phyloP scores from a whole-genome alignment of 1,140 invertebrate genomes.

The Oryzaephilus surinamensis region DNA sequence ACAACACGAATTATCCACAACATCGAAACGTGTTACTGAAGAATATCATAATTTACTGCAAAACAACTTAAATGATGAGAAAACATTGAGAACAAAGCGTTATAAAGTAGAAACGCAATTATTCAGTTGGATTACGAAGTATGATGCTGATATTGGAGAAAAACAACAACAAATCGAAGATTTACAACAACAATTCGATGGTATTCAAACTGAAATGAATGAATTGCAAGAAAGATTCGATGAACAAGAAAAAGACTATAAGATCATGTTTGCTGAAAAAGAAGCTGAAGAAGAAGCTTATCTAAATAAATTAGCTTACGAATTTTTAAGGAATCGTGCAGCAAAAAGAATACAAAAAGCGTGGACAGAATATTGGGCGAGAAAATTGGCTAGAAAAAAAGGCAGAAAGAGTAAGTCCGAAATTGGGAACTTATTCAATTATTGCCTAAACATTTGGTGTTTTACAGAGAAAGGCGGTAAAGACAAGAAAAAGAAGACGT shows the following conservation, averaged over 20 bases:
- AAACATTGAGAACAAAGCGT: constrained; percentile 20
- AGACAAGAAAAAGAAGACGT: too few species aligned
- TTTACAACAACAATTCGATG: too few species aligned
- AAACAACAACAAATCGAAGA: too few species aligned
- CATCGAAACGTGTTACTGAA: constrained; percentile 14
- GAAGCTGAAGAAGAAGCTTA: constrained; percentile 23
- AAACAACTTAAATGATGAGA: constrained; percentile 22
- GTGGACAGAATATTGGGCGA: constrained; percentile 25
- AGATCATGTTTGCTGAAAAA: constrained; percentile 24
- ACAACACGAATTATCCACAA: constrained; percentile 18
- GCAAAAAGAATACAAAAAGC: constrained; percentile 27
- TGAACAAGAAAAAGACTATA: constrained; percentile 27
- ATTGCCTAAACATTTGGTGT: too few species aligned
- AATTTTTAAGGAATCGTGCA: constrained; percentile 23
- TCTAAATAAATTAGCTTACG: constrained; percentile 21
- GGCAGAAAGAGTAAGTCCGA: constrained; percentile 6
- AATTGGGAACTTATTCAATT: too few species aligned
- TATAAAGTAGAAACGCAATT: constrained; percentile 27
- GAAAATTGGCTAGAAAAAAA: constrained; percentile 8
- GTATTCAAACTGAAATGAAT: too few species aligned
- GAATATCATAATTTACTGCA: constrained; percentile 20
- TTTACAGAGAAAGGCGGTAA: too few species aligned
- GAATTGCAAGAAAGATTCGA: constrained; percentile 23
- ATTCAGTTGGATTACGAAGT: constrained; percentile 28
- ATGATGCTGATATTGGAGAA: constrained; percentile 29